Conservation (phyloP, 2,797 vertebrate genomes). For the Siniperca obscura region DNA sequence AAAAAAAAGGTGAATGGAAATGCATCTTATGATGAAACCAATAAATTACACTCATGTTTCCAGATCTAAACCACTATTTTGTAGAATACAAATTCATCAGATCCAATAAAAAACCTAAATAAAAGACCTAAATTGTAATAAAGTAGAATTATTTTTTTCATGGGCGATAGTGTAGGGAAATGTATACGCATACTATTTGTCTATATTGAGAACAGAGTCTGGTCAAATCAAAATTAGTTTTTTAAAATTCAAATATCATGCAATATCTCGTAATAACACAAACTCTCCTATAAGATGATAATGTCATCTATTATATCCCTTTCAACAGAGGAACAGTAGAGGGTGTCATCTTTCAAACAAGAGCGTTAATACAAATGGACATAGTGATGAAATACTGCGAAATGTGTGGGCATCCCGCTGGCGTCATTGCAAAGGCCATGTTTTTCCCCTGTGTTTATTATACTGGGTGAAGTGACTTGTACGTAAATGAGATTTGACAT, state of each 20-base stretch:
- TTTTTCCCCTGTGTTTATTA: constrained; percentile 47
- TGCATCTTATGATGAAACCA: too few relatives aligned
- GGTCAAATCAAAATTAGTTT: neutral
- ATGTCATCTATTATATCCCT: constrained; percentile 38
- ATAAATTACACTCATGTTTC: neutral
- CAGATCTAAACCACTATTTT: neutral
- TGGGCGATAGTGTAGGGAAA: neutral
- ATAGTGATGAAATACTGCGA: constrained; percentile 74
- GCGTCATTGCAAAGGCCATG: constrained; percentile 34
- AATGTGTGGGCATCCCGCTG: constrained; percentile 58
- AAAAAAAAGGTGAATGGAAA: too few relatives aligned
- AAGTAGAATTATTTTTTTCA: neutral
- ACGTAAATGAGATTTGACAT: constrained; percentile 60
- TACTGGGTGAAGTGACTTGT: constrained; percentile 40
- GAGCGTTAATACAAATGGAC: constrained; percentile 61
- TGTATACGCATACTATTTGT: neutral
- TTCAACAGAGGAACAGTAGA: constrained; percentile 29
- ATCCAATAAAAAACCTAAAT: too few relatives aligned
- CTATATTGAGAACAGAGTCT: neutral
- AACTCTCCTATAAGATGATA: constrained; percentile 7
- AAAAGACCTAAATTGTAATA: neutral
- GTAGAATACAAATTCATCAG: too few relatives aligned
- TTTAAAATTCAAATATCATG: constrained; percentile 20
- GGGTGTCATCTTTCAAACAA: constrained; percentile 47
- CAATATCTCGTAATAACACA: constrained; percentile 55